Evolutionary conservation across 1,140 invertebrate genomes (phyloP), one percentile per base, ranked within the genome.

Genomic region (Battus philenor): DNA sequence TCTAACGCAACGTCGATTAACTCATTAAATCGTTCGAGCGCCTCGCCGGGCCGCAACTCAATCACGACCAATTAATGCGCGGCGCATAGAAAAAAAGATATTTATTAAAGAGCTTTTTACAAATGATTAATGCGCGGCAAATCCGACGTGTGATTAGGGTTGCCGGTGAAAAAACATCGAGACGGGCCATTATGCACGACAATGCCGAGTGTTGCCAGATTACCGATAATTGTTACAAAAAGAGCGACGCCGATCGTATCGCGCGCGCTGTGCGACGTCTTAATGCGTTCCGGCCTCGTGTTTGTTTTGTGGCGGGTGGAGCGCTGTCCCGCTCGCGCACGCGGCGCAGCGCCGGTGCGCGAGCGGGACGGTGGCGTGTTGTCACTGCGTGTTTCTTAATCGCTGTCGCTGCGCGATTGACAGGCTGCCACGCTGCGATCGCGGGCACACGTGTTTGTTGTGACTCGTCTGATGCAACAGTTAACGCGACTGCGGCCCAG

Each of bases 81-180:
- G 39, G 48, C 46, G 48, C 45, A 46, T 54, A 59, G 47, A 65
- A 70, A 63, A 33, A 36, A 44, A 54, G 50, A 53, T 59, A 53
- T 62, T 62, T 50, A 57, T 58, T 63, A 59, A 57, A 31, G 47
- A 57, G 41, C 43, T 59, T 66, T 71, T 63, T 50, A 57, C 68
- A 63, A 76, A 65, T 76, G 58, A 79, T 79, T 81, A 77, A 68
- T 45, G 29, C 55, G 65, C 64, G 65, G 60, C 62, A 83, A 83
- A 83, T 80, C 79, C 79, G 79, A 81, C 79, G 76, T 63, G 49
- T 83, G 79, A 83, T 81, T 83, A 80, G 79, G 79, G 79, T 83
- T 75, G 59, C 73, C 58, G 64, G 44, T 44, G 54, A 66, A 73
- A 71, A 71, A 73, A 72, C 55, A 66, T 62, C 59, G 20, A 53